Evolutionary conservation across 2,888 invertebrate species (phyloP), one percentile per base, ranked within the genome.

Genomic region (Chelonus formosanus): DNA sequence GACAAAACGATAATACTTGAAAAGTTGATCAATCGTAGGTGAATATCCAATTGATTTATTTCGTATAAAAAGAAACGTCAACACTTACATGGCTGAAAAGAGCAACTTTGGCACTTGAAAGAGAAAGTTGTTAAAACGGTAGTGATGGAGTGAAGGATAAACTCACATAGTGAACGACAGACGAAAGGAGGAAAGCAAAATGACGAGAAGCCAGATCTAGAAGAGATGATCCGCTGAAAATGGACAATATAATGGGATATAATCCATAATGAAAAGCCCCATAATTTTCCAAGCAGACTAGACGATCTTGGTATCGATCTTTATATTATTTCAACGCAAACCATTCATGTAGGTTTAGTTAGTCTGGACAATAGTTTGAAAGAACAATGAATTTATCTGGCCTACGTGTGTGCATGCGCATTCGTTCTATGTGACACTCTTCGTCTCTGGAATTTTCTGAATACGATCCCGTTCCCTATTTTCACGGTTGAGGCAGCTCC

Each of bases 341-440:
- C 66, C 66, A 68, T 71, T 71, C 67, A 69, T 66, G 61, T 58
- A 54, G 59, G 62, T 35, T 55, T 40, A 57, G 44, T 40, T 57
- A 61, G 34, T 10, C 5, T 44, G 67, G 63, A 68, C 71, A 72
- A 72, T 71, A 63, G 68, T 57, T 58, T 31, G 52, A 57, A 69
- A 60, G 71, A 71, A 72, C 72, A 72, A 71, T 70, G 65, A 69
- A 58, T 69, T 65, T 68, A 68, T 66, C 62, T 65, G 57, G 55
- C 62, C 44, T 54, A 56, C 67, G 56, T 68, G 32, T 35, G 31
- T 36, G 47, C 47, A n/a, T 34, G 47, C 6, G 43, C 40, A 55
- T 47, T 40, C 35, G 34, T 48, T n/a, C 6, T 40, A 40, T 53
- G 44, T 53, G 44, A 48, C 44, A 50, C 50, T 58, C 58, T 53